These are phyloP conservation scores for Chrysodeixis includens DNA, from an alignment of 2,888 invertebrate genomes.

Conservation along the genomic window DNA sequence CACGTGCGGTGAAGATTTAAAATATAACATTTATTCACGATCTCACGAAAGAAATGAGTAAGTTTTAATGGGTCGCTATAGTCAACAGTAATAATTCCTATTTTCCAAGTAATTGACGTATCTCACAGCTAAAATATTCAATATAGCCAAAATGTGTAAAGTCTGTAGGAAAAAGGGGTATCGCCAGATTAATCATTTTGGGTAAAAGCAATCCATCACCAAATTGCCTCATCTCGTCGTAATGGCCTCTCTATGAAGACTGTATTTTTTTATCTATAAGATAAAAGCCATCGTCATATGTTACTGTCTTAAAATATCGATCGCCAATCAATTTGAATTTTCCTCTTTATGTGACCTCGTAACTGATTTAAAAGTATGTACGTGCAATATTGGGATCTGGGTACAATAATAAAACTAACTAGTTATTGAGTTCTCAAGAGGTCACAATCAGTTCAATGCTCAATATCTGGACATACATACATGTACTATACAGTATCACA, in stretches of 20 bases:
- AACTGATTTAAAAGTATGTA: no score
- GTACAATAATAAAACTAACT: no score
- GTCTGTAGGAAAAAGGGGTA: not conserved
- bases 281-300: not conserved
- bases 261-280: not conserved
- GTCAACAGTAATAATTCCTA: no score
- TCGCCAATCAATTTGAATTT: not conserved
- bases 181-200: not conserved
- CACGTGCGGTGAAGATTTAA: not conserved
- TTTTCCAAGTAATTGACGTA: no score
- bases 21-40: no score
- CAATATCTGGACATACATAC: not conserved
- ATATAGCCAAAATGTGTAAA: no score
- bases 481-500: no score
- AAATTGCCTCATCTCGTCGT: conserved; percentile 1
- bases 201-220: conserved; percentile 7
- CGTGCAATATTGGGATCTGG: no score
- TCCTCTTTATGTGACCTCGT: no score
- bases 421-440: not conserved
- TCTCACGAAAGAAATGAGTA: no score
- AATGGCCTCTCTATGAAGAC: not conserved
- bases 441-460: not conserved
- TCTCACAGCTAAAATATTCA: no score
- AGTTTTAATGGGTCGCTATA: no score
- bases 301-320: not conserved